Base-by-base conservation (phyloP, 1,140 invertebrate genomes). In the Danaus plexippus region DNA sequence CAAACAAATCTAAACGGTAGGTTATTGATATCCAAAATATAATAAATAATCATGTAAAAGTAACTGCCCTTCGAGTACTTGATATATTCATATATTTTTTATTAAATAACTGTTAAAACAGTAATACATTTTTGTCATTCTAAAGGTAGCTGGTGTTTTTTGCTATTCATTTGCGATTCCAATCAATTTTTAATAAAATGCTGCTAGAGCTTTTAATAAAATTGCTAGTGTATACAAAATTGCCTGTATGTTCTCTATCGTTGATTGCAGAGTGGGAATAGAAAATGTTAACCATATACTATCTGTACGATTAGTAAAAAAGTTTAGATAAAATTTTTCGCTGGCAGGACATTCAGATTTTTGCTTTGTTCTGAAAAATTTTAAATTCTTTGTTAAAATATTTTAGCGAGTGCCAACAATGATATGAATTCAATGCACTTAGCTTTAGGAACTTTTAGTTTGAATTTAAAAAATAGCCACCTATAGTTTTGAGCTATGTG, bases 101-200 rank as follows among this genome's bases (percentile, higher is more conserved):
- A 32, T 0, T 32, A 3, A 32, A 32, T 32, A 32, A 32, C 2
- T 32, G 22, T 32, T 32, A 32, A 2, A 4, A 32, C 22, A 32
- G 2, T 32, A 32, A 32, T 32, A 32, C 7, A 32, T 32, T 32
- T 32, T 32, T 32, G 22, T 32, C 22, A 6, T 32, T 32, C 22
- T 32, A 32, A 32, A 32, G 22, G 7, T 32, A 32, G 22, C 22
- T 32, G 7, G 22, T 4, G 4, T 32, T 32, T 32, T 22, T 32
- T 32, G 22, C 22, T 32, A 32, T 32, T 32, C 22, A 32, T 32
- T 4, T 43, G 50, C 18, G 50, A 52, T 58, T 51, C 41, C 54
- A 50, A 50, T 56, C 46, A 3, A 42, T 43, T 52, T 58, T n/a
- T 47, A 42, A 47, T 45, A 55, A 55, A 55, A 22, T 47, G 52